Evolutionary conservation across 2,797 vertebrate species (phyloP), one percentile per base, ranked within the genome.

Genomic region (Antrozous pallidus): DNA sequence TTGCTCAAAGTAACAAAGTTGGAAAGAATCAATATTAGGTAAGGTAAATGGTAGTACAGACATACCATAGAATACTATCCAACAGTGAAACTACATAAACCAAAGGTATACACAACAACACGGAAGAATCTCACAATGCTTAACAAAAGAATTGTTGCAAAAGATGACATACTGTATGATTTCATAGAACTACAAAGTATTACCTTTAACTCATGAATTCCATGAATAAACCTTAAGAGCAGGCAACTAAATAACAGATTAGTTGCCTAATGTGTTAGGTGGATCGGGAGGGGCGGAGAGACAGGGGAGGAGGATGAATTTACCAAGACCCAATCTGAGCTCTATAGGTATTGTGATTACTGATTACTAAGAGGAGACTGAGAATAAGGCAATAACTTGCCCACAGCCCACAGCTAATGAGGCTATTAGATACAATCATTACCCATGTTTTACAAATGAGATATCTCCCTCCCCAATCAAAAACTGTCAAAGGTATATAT

Each of bases 171-270:
- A 36, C 11, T 12, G 2, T 14, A n/a, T n/a, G 12, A 65, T 61
- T 90, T 87, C 40, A 73, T 56, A 85, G 77, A 80, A 90, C 38
- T 77, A 95, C 58, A 20, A 89, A 93, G 45, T n/a, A 88, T 63
- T 58, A 86, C n/a, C 24, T 17, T 6, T 20, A 81, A 56, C 22
- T 84, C 75, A 61, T 81, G 40, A 20, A 90, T 36, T 33, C 51
- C 58, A 71, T 33, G 40, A 51, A 58, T 10, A 51, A 88, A 70
- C 36, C 42, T 85, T 69, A 81, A 85, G 87, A 82, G 13, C n/a
- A 90, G 33, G 17, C 6, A 63, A 67, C 40, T 42, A 94, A 58
- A 20, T 61, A 74, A 88, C 8, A 63, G n/a, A n/a, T n/a, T n/a
- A n/a, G n/a, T n/a, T n/a, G n/a, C n/a, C n/a, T n/a, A n/a, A n/a